A percentile compares a stretch with the other conserved stretches of the same genome.
Evolutionary conservation across 2,888 invertebrate species (phyloP).

Genomic region (Salpingus planirostris): DNA sequence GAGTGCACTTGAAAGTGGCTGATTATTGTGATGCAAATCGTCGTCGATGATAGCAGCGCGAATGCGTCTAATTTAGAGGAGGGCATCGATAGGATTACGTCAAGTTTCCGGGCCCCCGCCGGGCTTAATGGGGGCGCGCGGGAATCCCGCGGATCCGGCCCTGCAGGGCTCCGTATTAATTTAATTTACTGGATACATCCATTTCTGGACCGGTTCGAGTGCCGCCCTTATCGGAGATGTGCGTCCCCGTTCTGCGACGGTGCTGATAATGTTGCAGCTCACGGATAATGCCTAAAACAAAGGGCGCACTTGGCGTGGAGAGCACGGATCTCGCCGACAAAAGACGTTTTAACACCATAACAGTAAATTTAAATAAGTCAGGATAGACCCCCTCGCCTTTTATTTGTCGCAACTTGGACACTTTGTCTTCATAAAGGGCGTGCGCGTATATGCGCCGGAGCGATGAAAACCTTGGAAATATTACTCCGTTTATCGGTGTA

Average conservation of each 20-base stretch:
- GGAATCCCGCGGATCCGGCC: no score
- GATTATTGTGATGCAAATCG: no score
- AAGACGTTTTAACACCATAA: constrained; percentile 17
- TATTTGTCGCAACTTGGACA: constrained; percentile 17
- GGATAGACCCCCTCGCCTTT: constrained; percentile 14
- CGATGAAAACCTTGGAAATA: neutral
- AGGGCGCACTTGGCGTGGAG: neutral
- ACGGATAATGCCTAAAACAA: neutral
- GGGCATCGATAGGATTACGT: no score
- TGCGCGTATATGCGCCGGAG: neutral
- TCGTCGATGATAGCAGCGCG: no score
- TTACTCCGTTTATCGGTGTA: constrained; percentile 9
- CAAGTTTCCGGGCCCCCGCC: no score
- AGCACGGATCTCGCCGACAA: constrained; percentile 5
- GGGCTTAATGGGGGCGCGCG: no score
- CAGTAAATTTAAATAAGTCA: constrained; percentile 20
- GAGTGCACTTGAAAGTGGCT: no score
- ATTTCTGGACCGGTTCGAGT: no score
- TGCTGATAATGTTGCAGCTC: neutral
- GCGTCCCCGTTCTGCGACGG: neutral
- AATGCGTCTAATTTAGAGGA: no score
- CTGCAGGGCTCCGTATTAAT: neutral
- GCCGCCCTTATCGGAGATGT: no score
- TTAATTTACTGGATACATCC: neutral
- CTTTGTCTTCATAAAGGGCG: constrained; percentile 18